Evolutionary conservation across 2,113 vertebrate genomes (phyloP), one percentile per base, ranked within the genome.

Genomic region (Oenanthe oenanthe): DNA sequence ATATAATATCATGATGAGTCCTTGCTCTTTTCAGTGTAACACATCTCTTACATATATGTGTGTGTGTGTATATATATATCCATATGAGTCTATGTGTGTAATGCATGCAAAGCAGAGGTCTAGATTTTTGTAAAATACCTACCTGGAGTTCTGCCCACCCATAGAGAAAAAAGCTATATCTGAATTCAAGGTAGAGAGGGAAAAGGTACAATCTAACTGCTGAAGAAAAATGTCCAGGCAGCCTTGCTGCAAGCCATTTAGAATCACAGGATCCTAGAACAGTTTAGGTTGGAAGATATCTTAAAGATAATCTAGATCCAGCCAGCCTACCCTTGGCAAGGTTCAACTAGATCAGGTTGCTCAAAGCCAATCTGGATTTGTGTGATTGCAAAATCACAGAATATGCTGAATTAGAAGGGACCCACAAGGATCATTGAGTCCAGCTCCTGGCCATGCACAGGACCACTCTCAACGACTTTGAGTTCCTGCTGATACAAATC

Each of bases 351-450:
- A 50, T 31, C 34, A 63, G 20, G 10, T 18, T 48, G 11, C 6
- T 48, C 11, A 79, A 50, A 79, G 9, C 26, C 43, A 65, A 3
- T 21, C 12, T 43, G 36, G 3, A 13, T 17, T 72, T 79, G n/a
- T n/a, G n/a, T n/a, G n/a, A n/a, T 31, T 21, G 14, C 6, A 43
- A 61, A 60, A 57, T 61, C 63, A 38, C 13, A 48, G 15, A 65
- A 29, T 48, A 19, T 28, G 17, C 26, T 36, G 26, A 25, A 7
- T 76, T 36, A 38, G 7, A 68, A 68, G 36, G 17, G 11, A 32
- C 26, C 11, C 32, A 22, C 32, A 51, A 32, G 11, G 12, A 67
- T 68, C 26, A 60, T 12, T 0, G 0, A 28, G 17, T 51, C 14
- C 5, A 67, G 4, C 13, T 51, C 45, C 45, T 2, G 6, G 36